Conservation (phyloP, 2,113 vertebrate genomes). For the Columba janthina region DNA sequence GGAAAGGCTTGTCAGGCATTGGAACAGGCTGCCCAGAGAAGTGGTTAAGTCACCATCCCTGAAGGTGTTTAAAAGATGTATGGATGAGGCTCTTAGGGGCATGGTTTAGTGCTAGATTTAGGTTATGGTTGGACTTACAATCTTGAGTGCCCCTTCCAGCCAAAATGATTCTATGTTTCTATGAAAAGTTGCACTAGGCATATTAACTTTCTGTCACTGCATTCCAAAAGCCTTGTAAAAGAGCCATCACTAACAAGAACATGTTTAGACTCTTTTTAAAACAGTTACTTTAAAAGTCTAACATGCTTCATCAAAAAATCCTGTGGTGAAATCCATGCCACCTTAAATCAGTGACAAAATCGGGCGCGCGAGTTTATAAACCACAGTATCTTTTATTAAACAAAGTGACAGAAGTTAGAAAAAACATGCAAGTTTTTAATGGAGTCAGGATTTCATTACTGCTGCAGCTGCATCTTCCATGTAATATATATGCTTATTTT, state of each 20-base stretch:
- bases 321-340: not conserved
- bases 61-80: too few relatives aligned
- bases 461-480: not conserved
- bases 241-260: not conserved
- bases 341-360: not conserved
- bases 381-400: not conserved
- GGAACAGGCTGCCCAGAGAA: too few relatives aligned
- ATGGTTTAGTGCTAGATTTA: too few relatives aligned
- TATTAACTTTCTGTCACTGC: not conserved
- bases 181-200: not conserved
- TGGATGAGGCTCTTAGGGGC: too few relatives aligned
- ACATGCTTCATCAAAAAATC: not conserved
- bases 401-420: not conserved
- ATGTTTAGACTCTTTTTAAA: not conserved
- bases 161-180: too few relatives aligned
- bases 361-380: not conserved
- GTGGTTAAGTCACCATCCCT: too few relatives aligned
- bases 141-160: too few relatives aligned
- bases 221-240: not conserved
- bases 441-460: not conserved
- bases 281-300: not conserved
- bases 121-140: too few relatives aligned
- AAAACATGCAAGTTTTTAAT: not conserved
- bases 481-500: not conserved
- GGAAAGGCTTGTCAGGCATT: too few relatives aligned